Evolutionary conservation across 2,888 invertebrate species (phyloP).

Genomic region (Heliconius ismenius): DNA sequence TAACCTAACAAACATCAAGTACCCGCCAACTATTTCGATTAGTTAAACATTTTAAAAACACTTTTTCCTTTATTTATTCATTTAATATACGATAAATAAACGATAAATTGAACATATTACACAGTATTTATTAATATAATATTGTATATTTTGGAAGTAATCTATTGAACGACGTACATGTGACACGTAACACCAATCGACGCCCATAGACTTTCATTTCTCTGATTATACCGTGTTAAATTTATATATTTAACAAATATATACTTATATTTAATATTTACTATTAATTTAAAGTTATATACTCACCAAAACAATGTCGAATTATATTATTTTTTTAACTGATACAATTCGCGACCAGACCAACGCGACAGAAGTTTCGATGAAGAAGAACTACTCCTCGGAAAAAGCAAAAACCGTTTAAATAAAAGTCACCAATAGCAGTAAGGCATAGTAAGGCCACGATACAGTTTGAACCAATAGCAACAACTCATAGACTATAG

Average conservation of each 20-base stretch:
- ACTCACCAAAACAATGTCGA: conserved; percentile 74
- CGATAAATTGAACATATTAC: too few species aligned
- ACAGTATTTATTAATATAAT: neutral
- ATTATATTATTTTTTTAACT: conserved; percentile 56
- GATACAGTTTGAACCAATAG: conserved; percentile 46
- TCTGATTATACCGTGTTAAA: conserved; percentile 31
- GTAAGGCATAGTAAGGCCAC: neutral
- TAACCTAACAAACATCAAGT: conserved; percentile 46
- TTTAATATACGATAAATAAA: too few species aligned
- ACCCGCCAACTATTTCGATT: conserved; percentile 58
- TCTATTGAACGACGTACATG: conserved; percentile 4
- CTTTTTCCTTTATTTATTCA: too few species aligned
- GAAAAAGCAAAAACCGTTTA: conserved; percentile 63
- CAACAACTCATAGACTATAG: neutral
- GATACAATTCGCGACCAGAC: conserved; percentile 51
- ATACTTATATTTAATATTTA: conserved; percentile 24
- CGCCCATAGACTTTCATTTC: conserved; percentile 51
- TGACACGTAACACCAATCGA: conserved; percentile 49
- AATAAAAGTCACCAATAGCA: conserved; percentile 47
- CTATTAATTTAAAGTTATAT: conserved; percentile 43
- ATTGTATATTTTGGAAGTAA: conserved; percentile 1
- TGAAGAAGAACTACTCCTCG: conserved; percentile 66
- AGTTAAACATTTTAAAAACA: too few species aligned
- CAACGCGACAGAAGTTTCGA: too few species aligned
- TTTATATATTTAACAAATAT: conserved; percentile 43